Base-by-base conservation (phyloP, 2,113 vertebrate species). In the Parotia lawesii region DNA sequence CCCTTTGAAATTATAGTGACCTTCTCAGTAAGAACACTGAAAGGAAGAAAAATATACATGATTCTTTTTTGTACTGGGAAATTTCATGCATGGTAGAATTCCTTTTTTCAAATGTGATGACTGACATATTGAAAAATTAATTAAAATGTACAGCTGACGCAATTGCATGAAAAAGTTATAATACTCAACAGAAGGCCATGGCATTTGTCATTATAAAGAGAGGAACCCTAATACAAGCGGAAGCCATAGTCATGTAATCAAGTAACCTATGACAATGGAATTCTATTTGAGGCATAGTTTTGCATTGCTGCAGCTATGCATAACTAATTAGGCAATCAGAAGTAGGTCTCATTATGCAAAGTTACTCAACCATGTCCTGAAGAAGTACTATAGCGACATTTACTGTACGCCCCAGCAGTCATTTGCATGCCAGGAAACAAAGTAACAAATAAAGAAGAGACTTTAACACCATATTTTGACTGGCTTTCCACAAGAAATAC, bases 261-360 rank as follows among this genome's bases (percentile, higher is more conserved):
- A 94, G 83, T 86, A 96, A 94, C 74, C 50, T 65, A 38, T 72
- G 77, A 95, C 90, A 94, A 96, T 61, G 69, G 73, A 67, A 74
- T 95, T 96, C 96, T 90, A 77, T 92, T 96, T 93, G 67, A 89
- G 84, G 88, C 86, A 93, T 35, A 70, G 62, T 85, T 95, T 92
- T 93, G 83, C 91, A 86, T 89, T 80, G 53, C 70, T 95, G 71
- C 80, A 88, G 75, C 60, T 84, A 84, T 67, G 70, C 77, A 94
- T 94, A 96, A 93, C 89, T 96, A 96, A 97, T 96, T 80, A 96
- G 92, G 85, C 75, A 94, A 97, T 92, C 91, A 93, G 80, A 94
- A 94, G 71, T 78, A 94, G 89, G 91, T 92, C 87, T 96, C 86
- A 91, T 94, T 94, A 94, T 94, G 83, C 77, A 95, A 87, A 97